Base-by-base conservation (phyloP, 2,113 vertebrate species). In the Ammodytes marinus region DNA sequence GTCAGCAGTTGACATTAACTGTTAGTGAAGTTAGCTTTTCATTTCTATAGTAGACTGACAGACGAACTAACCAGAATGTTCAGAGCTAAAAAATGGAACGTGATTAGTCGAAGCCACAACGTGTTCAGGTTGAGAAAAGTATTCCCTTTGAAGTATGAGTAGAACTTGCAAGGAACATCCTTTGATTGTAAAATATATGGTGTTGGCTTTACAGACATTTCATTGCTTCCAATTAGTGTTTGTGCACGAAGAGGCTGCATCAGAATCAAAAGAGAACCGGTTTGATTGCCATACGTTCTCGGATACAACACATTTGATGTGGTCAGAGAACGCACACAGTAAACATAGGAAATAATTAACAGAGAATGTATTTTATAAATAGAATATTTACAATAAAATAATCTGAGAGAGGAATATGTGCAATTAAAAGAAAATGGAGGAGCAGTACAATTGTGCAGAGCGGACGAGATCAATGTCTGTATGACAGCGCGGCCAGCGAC, bases 231-330 rank as follows among this genome's bases (percentile, higher is more conserved):
- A 49, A 74, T 65, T 46, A 54, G 43, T 12, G 4, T 45, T 61
- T 52, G 68, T 69, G 77, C 65, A 75, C 74, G 46, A 71, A 79
- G 60, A 85, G 66, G 27, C 72, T 79, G 72, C 69, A 47, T 27
- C 27, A 27, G 27, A 27, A 27, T 27, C 27, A 27, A 27, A 27
- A 27, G 27, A 27, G 27, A 27, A 27, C 27, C 27, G 27, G 27
- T 27, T 27, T 27, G 27, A 27, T 27, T 27, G 1, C 27, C 2
- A 27, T 27, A 2, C 27, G 27, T 27, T 27, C 27, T 27, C 27
- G 27, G 27, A 27, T 27, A 27, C 27, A 2, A 27, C 27, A 27
- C 27, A 27, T 27, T 27, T 27, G 27, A 27, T 27, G 27, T 27
- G 27, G 27, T 27, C 27, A 27, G 27, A 27, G 27, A 27, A 27